Base-by-base conservation (phyloP, 2,113 vertebrate genomes). In the Pygoscelis adeliae region DNA sequence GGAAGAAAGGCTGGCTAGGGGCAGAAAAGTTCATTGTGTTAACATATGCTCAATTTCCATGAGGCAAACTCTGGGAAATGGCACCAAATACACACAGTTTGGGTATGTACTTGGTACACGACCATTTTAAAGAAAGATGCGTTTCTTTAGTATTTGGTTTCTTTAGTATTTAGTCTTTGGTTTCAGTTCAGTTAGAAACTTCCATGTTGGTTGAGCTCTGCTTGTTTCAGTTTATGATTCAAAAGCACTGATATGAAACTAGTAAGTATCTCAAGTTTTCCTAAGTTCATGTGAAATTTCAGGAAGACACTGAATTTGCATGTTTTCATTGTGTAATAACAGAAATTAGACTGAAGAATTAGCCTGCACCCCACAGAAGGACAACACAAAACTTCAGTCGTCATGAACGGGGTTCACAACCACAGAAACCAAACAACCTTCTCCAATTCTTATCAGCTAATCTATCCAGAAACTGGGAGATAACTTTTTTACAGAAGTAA, bases 41-140 rank as follows among this genome's bases (percentile, higher is more conserved):
- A 23, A 59, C 15, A 12, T 9, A 20, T 0, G 1, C 42, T 17
- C 34, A 5, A 4, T 66, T 73, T 44, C 44, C 1, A 1, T 23
- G 32, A 25, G 52, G 29, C 25, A 46, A 25, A 38, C 44, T 79
- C 32, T 65, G 44, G 66, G 38, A 58, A 66, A 29, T 34, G 59
- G 19, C 38, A 44, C 14, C 32, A 72, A 29, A 46, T 27, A 14
- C 3, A 0, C 14, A 2, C 5, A 2, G 25, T 65, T 71, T 71
- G 49, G 14, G 4, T 26, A 11, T 19, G 49, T 29, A 15, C 26
- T 50, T 58, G 6, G 10, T 25, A 13, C 10, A 3, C 11, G 6
- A 49, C 3, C 32, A 26, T 50, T 65, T 50, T 62, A 49, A 83
- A 84, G 56, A 78, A 49, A 44, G 56, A 4, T 34, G 22, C 12